phyloP scores from a whole-genome alignment of 2,113 vertebrate genomes.

The Zosterops japonicus region DNA sequence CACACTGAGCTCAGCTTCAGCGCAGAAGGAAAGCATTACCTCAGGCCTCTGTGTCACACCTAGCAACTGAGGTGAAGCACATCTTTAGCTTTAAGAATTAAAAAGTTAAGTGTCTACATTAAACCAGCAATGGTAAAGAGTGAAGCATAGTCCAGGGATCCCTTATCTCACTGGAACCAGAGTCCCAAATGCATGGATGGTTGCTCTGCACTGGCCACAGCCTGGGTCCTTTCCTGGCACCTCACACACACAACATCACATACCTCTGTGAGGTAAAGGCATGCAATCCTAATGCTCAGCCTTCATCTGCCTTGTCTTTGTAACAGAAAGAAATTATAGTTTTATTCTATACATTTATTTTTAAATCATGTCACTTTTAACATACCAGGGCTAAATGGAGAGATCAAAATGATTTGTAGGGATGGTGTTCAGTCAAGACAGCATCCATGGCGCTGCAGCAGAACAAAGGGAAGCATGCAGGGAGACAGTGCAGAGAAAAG shows the following conservation, averaged over 20 bases:
- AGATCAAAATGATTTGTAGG: background rate
- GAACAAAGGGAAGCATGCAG: slow-evolving; percentile 28
- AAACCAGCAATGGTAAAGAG: background rate
- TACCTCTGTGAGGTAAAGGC: fast-evolving
- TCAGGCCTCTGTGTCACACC: background rate
- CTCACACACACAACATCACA: background rate
- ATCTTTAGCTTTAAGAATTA: background rate
- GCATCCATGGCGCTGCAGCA: background rate
- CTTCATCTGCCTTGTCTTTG: background rate
- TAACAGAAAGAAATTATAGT: background rate
- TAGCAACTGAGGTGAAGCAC: background rate
- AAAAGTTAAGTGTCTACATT: background rate
- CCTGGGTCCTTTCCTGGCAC: background rate
- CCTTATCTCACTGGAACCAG: background rate
- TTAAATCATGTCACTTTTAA: background rate
- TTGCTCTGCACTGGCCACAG: background rate
- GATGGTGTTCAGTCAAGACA: background rate
- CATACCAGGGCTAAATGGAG: background rate
- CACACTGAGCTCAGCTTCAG: background rate
- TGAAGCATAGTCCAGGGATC: background rate
- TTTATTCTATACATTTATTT: background rate
- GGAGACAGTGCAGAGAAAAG: slow-evolving; percentile 24
- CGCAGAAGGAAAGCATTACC: background rate
- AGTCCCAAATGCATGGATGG: background rate
- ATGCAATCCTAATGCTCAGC: background rate